A percentile compares a stretch with the other conserved stretches of the same genome.
Evolutionary conservation across 2,888 invertebrate species (phyloP).

Genomic region (Saturnia pavonia): DNA sequence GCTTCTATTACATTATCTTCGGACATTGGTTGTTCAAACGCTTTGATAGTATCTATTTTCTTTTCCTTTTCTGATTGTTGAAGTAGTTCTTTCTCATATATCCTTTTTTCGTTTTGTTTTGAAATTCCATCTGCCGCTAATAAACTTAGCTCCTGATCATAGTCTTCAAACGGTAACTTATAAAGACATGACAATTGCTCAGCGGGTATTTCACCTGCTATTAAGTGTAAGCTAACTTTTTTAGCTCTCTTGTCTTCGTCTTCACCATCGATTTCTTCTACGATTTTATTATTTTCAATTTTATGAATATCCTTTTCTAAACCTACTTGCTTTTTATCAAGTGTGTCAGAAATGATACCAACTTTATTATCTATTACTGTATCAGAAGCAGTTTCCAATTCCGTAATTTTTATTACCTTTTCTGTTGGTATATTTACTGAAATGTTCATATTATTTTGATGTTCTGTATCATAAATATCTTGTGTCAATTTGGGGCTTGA

Average conservation of each 20-base stretch:
- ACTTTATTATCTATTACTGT: constrained; percentile 29
- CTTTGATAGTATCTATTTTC: not conserved
- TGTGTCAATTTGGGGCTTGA: not conserved
- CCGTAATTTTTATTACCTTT: constrained; percentile 22
- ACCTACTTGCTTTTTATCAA: constrained; percentile 70
- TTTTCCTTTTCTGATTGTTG: not conserved
- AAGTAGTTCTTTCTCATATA: not conserved
- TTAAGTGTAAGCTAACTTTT: not conserved
- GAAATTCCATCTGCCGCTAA: not conserved
- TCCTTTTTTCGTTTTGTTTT: not conserved
- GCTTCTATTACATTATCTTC: constrained; percentile 14
- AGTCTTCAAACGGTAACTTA: not conserved
- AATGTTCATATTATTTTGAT: not conserved
- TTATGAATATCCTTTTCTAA: constrained; percentile 55
- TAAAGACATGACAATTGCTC: not conserved
- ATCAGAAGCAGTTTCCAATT: constrained; percentile 18
- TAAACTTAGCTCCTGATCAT: not conserved
- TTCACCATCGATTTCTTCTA: constrained; percentile 18
- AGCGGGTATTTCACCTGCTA: not conserved
- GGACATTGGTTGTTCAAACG: not conserved
- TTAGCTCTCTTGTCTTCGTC: not conserved
- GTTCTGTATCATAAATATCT: not conserved
- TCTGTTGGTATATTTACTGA: not conserved
- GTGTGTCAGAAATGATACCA: constrained; percentile 58
- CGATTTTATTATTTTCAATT: constrained; percentile 30